Evolutionary conservation across 1,140 invertebrate genomes (phyloP), one percentile per base, ranked within the genome.

Genomic region (Drosophila pseudoananassae): DNA sequence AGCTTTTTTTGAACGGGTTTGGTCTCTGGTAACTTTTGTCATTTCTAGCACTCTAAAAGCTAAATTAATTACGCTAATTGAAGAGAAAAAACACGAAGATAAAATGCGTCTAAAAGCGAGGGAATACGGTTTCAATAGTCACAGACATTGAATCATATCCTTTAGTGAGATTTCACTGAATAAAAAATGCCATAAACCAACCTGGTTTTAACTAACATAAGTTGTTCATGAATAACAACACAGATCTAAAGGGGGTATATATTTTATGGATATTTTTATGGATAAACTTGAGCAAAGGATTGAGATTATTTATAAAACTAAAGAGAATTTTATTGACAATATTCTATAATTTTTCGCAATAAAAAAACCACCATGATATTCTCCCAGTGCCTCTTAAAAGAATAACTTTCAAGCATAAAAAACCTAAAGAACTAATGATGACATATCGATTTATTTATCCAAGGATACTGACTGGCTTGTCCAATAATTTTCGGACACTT

Each of bases 381-480:
- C 9, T 36, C 9, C 12, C 10, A 4, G 9, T 54, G 36, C 17
- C 38, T 23, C 52, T 56, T 15, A 14, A n/a, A 40, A 33, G n/a
- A 17, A 17, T 8, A 17, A 40, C 29, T 43, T 25, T 38, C 10
- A 10, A n/a, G 23, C 25, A 10, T 10, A 23, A 10, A n/a, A 36
- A 29, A 71, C 49, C 36, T 52, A 36, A 27, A 52, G 51, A 61
- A 75, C 70, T 83, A 83, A 83, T 83, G 75, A 78, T 83, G 75
- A 75, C 65, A 55, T 83, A 83, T 83, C 75, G 80, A 83, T 83
- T 83, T 71, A 46, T 63, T 59, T 70, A 55, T 52, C 46, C 53
- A 36, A 38, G 49, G 53, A 45, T 74, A 12, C 45, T 53, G 29
- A 50, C 46, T 50, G 53, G 36, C 38, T 29, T 10, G 9, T 31